phyloP scores from a whole-genome alignment of 2,888 invertebrate species.

The Rhamphomyia laevipes region DNA sequence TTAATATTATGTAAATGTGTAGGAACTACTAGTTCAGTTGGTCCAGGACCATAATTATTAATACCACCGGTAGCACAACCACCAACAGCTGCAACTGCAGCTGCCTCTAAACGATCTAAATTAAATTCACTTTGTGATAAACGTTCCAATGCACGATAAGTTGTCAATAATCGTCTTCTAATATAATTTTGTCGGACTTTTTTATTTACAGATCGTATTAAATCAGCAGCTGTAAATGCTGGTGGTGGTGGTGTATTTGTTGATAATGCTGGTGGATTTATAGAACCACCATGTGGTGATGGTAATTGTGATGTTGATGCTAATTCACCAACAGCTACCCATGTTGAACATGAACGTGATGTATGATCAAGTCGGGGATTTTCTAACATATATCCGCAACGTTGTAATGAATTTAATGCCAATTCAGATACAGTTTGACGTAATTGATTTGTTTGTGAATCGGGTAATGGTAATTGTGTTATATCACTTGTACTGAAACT shows the following conservation, averaged over 20 bases:
- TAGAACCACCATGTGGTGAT: constrained; percentile 60
- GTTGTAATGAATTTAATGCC: constrained; percentile 45
- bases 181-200: constrained; percentile 77
- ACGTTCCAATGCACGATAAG: constrained; percentile 68
- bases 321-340: constrained; percentile 73
- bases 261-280: constrained; percentile 21
- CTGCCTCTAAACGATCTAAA: constrained; percentile 57
- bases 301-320: constrained; percentile 68
- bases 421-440: constrained; percentile 44
- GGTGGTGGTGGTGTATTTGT: constrained; percentile 24
- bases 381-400: constrained; percentile 42
- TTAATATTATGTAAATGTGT: neutral
- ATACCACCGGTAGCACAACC: neutral
- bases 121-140: constrained; percentile 79
- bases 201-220: constrained; percentile 66
- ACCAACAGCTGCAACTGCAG: constrained; percentile 40
- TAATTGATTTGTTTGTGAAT: constrained; percentile 23
- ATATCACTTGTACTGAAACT: constrained; percentile 78
- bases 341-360: constrained; percentile 69
- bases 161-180: constrained; percentile 60
- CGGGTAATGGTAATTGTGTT: constrained; percentile 44
- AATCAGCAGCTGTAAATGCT: constrained; percentile 52
- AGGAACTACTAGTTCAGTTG: constrained; percentile 18
- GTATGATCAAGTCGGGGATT: constrained; percentile 46
- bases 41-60: constrained; percentile 12